phyloP scores from a whole-genome alignment of 2,113 vertebrate genomes.

The Syngnathus typhle region DNA sequence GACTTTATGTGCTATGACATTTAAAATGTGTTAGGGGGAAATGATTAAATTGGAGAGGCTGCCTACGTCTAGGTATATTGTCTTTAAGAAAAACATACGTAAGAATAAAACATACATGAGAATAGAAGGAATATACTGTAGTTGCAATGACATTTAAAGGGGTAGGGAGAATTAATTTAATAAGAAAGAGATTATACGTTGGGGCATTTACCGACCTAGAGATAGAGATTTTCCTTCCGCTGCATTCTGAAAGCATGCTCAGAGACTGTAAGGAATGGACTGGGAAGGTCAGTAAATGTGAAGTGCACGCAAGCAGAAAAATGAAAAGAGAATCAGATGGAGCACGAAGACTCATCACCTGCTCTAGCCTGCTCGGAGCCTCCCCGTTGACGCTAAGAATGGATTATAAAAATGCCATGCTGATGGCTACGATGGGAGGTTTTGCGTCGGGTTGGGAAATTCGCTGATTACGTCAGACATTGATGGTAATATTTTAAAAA shows the following conservation, averaged over 20 bases:
- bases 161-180: background rate
- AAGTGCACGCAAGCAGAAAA: constrained; percentile 58
- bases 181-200: constrained; percentile 1
- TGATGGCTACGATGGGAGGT: constrained; percentile 25
- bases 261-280: constrained; percentile 29
- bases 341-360: constrained; percentile 51
- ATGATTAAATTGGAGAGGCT: background rate
- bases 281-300: constrained; percentile 54
- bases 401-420: constrained; percentile 50
- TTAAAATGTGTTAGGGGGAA: background rate
- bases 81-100: no score
- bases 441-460: constrained; percentile 8
- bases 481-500: background rate
- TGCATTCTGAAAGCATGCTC: constrained; percentile 31
- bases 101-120: background rate
- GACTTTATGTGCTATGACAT: no score
- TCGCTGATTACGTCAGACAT: constrained; percentile 12
- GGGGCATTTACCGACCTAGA: constrained; percentile 21
- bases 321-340: constrained; percentile 45
- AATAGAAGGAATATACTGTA: background rate
- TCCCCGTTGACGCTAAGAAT: constrained; percentile 24
- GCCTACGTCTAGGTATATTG: no score
- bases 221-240: constrained; percentile 19
- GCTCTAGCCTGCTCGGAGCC: constrained; percentile 36
- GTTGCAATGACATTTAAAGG: background rate